Conservation (phyloP, 1,140 invertebrate genomes). For the Anthonomus grandis region DNA sequence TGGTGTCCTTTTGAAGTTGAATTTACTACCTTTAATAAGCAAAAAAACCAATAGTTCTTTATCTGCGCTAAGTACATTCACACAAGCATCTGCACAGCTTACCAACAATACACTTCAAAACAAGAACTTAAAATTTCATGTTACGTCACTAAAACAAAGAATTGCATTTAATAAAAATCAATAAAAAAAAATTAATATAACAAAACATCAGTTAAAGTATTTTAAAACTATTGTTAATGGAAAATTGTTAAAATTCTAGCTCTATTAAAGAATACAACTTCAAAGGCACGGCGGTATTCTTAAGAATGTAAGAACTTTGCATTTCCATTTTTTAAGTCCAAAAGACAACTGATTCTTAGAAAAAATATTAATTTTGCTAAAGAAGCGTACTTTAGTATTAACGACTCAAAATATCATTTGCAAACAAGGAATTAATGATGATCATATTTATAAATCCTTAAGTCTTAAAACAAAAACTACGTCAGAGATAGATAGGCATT, state of each 20-base stretch:
- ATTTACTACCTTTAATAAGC: too few relatives aligned
- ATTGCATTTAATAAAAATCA: too few relatives aligned
- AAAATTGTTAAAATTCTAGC: constrained; percentile 6
- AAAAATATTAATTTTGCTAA: constrained; percentile 4
- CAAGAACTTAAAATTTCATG: too few relatives aligned
- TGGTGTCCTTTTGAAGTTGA: too few relatives aligned
- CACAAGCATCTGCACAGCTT: too few relatives aligned
- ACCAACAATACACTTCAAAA: too few relatives aligned
- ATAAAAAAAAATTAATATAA: too few relatives aligned
- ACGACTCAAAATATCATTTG: neutral
- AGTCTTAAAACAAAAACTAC: constrained; percentile 9
- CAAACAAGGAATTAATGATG: constrained; percentile 8
- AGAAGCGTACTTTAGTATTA: constrained; percentile 7
- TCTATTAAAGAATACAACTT: constrained; percentile 12
- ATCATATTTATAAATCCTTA: constrained; percentile 6
- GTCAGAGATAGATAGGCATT: constrained; percentile 14
- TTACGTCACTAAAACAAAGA: too few relatives aligned
- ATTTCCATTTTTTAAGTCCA: constrained; percentile 12
- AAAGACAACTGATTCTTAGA: neutral
- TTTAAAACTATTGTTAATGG: too few relatives aligned
- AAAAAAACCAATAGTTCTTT: too few relatives aligned
- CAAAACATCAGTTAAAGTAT: too few relatives aligned
- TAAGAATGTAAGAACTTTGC: constrained; percentile 10
- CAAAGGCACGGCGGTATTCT: neutral
- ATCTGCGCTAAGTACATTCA: too few relatives aligned